Evolutionary conservation across 2,888 invertebrate genomes (phyloP), one percentile per base, ranked within the genome.

Genomic region (Dicyrtoma fusca): DNA sequence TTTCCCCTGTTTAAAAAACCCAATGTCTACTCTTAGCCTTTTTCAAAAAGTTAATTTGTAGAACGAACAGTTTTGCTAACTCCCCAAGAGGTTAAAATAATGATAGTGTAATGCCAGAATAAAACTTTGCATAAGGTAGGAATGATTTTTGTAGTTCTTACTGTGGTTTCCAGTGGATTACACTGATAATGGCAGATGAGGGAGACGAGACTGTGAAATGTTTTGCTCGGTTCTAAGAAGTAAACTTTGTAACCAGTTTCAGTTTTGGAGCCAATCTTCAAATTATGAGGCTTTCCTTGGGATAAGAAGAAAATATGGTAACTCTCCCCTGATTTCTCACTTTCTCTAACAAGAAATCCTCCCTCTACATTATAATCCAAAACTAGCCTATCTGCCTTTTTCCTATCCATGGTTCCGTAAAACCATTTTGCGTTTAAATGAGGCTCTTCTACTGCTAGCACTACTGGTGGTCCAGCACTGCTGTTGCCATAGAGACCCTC

Each of bases 391-490:
- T 76, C 76, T 6, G 77, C 75, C 82, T 92, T 92, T 0, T 93
- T 91, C 21, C 91, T 91, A 11, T 90, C 88, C 45, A 79, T 63
- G 71, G 75, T 74, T 0, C 95, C 95, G 82, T 96, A 95, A 82
- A 95, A 96, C 96, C 96, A 96, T 82, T 91, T 91, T 84, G 96
- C 95, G 23, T 91, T 90, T 82, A 92, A 94, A 83, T 95, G 95
- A 76, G 95, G 83, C 82, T 95, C 95, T 26, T 64, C 64, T 6
- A 17, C n/a, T n/a, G n/a, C n/a, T n/a, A n/a, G n/a, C n/a, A n/a
- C n/a, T n/a, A n/a, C n/a, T n/a, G n/a, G n/a, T n/a, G n/a, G n/a
- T n/a, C n/a, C n/a, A n/a, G n/a, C n/a, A n/a, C n/a, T n/a, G n/a
- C n/a, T n/a, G n/a, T n/a, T n/a, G n/a, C 42, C 34, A 4, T 26